Evolutionary conservation across 2,113 vertebrate genomes (phyloP).

Genomic region (Rhadina sibilatrix): DNA sequence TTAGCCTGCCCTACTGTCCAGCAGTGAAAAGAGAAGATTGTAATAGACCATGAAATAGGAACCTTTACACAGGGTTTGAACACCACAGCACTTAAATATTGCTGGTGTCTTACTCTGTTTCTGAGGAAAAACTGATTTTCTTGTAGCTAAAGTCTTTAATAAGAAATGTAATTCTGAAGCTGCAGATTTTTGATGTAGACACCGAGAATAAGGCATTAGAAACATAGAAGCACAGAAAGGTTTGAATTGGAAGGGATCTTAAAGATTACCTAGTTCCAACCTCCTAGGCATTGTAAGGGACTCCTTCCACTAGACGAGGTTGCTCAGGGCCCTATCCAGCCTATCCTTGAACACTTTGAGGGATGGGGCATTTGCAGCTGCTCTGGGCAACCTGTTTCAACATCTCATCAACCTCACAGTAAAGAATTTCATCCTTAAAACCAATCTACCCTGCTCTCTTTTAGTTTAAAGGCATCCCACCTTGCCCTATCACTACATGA

Average conservation of each 20-base stretch:
- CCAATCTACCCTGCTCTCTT: neutral
- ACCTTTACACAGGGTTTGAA: neutral
- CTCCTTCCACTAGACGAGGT: neutral
- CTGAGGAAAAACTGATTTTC: neutral
- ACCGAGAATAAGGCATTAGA: neutral
- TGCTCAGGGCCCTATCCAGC: neutral
- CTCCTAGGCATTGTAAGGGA: neutral
- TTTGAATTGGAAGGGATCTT: neutral
- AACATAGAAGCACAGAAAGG: neutral
- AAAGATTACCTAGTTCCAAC: neutral
- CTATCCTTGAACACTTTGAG: neutral
- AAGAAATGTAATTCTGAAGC: neutral
- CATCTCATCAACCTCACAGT: neutral
- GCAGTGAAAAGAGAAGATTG: neutral
- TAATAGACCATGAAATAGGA: neutral
- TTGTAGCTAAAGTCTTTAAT: neutral
- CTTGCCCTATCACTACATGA: neutral
- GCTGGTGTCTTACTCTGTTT: neutral
- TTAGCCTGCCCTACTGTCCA: neutral
- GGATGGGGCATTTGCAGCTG: neutral
- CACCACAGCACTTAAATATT: neutral
- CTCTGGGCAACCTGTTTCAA: neutral
- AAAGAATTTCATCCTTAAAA: neutral
- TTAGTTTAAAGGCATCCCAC: neutral
- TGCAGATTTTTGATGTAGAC: neutral